Evolutionary conservation across 2,113 vertebrate genomes (phyloP), one percentile per base, ranked within the genome.

Genomic region (Dipodomys stephensi): DNA sequence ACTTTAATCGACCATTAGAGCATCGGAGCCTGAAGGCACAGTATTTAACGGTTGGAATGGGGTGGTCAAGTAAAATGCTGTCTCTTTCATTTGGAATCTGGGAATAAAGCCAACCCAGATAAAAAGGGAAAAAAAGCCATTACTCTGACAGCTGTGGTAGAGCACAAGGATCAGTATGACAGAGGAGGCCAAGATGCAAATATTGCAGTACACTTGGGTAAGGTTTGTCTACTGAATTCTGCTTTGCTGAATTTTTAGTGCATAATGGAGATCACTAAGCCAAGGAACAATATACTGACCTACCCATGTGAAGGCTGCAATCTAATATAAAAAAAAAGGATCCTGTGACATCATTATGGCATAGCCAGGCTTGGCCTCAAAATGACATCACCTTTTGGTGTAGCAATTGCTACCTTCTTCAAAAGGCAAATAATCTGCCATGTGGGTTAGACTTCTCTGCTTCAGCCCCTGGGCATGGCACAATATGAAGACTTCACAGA

Each of bases 41-140:
- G 87, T 97, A 96, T 98, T 98, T 98, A 98, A 98, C 0, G 8
- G 96, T 95, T 98, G 97, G 98, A 98, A 98, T 97, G 94, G 97
- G 97, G 96, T 95, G 97, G 97, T 98, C 98, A 98, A 97, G 96
- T 93, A 98, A 98, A 98, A 98, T 94, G 76, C 84, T 97, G 95
- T 97, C 96, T 97, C 96, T 98, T 98, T 97, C 97, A 98, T 98
- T 97, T 97, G 95, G 94, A 97, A 97, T 97, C 97, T 98, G 97
- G 98, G 98, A 98, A 96, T 89, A 96, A 98, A 97, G 97, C 98
- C 98, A 98, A 92, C 93, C 94, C 46, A 0, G 96, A 97, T 97
- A 95, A 97, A 69, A 84, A 73, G 11, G 83, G 1, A 2, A 13
- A 79, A 30, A 53, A 86, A 95, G 92, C 86, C 93, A 97, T 95